phyloP scores from a whole-genome alignment of 2,113 vertebrate genomes.

The Origma solitaria region DNA sequence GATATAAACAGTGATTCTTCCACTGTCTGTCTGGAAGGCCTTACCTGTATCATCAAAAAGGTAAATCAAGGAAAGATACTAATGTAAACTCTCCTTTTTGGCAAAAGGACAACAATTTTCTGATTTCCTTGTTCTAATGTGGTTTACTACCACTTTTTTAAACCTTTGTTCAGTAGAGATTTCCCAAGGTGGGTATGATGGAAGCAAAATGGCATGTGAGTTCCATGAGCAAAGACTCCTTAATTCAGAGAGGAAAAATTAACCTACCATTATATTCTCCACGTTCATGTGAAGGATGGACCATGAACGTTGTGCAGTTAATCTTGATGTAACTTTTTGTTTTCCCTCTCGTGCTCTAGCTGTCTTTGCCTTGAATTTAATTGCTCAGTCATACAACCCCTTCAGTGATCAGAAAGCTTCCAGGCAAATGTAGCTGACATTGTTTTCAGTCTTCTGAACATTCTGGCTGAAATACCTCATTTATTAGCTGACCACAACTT shows the following conservation, averaged over 20 bases:
- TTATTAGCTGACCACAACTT: not conserved
- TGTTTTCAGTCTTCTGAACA: not conserved
- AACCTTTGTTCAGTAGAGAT: not conserved
- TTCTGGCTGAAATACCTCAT: not conserved
- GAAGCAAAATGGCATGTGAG: not conserved
- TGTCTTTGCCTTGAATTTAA: not conserved
- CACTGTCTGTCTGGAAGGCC: not conserved
- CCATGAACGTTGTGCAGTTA: not conserved
- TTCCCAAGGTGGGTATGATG: not conserved
- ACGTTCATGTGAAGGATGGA: not conserved
- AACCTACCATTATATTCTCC: not conserved
- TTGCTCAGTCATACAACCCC: not conserved
- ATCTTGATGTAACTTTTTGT: not conserved
- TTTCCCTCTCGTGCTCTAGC: not conserved
- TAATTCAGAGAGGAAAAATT: not conserved
- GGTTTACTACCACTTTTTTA: not conserved
- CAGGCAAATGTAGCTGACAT: not conserved
- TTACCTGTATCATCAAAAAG: not conserved
- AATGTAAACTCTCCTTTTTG: not conserved
- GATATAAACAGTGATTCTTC: not conserved
- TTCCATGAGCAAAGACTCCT: not conserved
- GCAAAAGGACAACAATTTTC: not conserved
- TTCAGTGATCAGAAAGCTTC: not conserved
- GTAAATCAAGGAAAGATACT: not conserved
- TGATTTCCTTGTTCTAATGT: not conserved